These are phyloP conservation scores for Odontomachus brunneus DNA, from an alignment of 1,140 invertebrate genomes.

Conservation along the genomic window DNA sequence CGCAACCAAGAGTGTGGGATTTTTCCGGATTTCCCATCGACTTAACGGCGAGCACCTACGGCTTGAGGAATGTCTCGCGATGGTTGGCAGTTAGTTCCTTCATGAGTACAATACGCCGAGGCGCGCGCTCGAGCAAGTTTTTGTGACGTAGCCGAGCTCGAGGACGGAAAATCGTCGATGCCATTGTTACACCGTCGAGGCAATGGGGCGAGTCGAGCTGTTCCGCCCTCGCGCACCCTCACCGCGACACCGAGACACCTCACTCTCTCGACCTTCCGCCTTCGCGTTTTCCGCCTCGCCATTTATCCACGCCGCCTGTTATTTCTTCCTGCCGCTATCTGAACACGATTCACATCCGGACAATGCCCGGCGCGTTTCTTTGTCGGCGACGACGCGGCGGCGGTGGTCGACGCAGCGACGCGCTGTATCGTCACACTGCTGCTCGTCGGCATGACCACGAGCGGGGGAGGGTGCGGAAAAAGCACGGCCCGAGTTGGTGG, in stretches of 20 bases:
- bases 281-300: constrained; percentile 57
- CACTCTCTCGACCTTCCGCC: constrained; percentile 25
- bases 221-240: constrained; percentile 34
- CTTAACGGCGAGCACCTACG: constrained; percentile 17
- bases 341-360: constrained; percentile 52
- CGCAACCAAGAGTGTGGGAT: constrained; percentile 15
- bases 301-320: constrained; percentile 65
- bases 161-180: constrained; percentile 53
- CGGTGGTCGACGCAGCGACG: background rate
- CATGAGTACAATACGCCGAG: constrained; percentile 40
- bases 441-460: background rate
- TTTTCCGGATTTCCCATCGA: constrained; percentile 49
- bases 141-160: constrained; percentile 46
- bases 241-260: background rate
- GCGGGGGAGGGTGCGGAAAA: constrained; percentile 23
- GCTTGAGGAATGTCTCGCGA: constrained; percentile 50
- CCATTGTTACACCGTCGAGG: constrained; percentile 67
- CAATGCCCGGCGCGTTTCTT: constrained; percentile 55
- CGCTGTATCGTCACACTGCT: constrained; percentile 31
- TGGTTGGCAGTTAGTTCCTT: constrained; percentile 54
- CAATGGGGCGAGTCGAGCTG: constrained; percentile 51
- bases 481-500: constrained; percentile 30
- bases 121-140: constrained; percentile 40
- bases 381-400: constrained; percentile 8
- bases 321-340: constrained; percentile 61